Base-by-base conservation (phyloP, 2,888 invertebrate genomes). In the Himalopsyche anomala region DNA sequence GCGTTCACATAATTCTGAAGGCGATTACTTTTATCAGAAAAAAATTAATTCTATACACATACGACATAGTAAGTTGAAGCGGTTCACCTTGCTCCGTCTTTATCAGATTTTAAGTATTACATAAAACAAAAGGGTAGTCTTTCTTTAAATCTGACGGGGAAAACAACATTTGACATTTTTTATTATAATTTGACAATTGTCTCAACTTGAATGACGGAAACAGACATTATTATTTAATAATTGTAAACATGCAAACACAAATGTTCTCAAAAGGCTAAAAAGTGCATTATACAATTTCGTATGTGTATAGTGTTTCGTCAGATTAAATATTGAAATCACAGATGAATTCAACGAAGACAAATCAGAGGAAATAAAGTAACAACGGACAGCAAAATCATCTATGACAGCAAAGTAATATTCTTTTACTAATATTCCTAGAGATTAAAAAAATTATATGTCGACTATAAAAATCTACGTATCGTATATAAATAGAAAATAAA, bases 401-500 rank as follows among this genome's bases (percentile, higher is more conserved):
- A 74, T 2, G 15, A 74, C 38, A 15, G 74, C 74, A 74, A 74
- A 74, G 36, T 74, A 74, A 74, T 74, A 36, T 36, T 36, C 38
- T 74, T 74, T 74, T 74, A 69, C 74, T 74, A 74, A 74, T 51
- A 51, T 74, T 74, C 15, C 74, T 74, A 74, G n/a, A 69, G 69
- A 74, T 74, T 74, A 74, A 38, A 62, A n/a, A 62, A 74, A 74
- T 74, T 74, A 74, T 74, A 74, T 36, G 38, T 74, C 38, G 12
- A 36, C 74, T 74, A 74, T 74, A 74, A 15, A 74, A 36, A 36
- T 74, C 36, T 74, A 36, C 15, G 51, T 15, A 36, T 38, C 19
- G 38, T 74, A 69, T 69, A 69, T 69, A 74, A 74, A 74, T 74
- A 74, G 74, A 74, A 74, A 74, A 74, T 38, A 74, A 74, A 74